phyloP scores from a whole-genome alignment of 2,113 vertebrate genomes.

The Psammodynastes pulverulentus region DNA sequence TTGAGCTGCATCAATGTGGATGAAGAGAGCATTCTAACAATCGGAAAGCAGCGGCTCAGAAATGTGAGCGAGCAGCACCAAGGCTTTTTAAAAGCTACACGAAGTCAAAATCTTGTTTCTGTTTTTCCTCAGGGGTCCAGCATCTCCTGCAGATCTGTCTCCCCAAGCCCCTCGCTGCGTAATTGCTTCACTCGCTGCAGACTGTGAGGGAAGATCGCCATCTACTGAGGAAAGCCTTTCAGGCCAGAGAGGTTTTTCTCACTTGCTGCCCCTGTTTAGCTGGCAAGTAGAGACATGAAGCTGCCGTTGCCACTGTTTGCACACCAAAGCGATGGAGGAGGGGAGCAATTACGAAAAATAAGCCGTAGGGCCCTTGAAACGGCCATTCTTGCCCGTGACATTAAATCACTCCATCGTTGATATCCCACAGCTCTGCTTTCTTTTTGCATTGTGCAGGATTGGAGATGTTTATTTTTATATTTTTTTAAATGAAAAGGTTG shows the following conservation, averaged over 20 bases:
- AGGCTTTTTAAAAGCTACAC: background rate
- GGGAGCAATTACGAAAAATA: background rate
- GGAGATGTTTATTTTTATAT: conserved; percentile 4
- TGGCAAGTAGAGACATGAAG: background rate
- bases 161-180: background rate
- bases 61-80: background rate
- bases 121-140: background rate
- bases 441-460: background rate
- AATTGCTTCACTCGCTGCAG: conserved; percentile 6
- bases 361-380: background rate
- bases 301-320: background rate
- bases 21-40: background rate
- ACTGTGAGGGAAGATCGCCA: conserved; percentile 53
- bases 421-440: background rate
- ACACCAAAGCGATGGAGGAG: background rate
- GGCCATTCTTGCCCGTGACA: background rate
- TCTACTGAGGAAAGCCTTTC: conserved; percentile 44
- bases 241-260: background rate
- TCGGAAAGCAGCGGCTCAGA: background rate
- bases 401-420: background rate
- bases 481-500: background rate
- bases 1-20: background rate
- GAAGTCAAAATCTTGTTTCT: background rate
- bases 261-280: background rate
- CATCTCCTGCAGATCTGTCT: background rate